These are phyloP conservation scores for Micromussa lordhowensis DNA, from an alignment of 92 coral and sea anemone species.

Conservation along the genomic window DNA sequence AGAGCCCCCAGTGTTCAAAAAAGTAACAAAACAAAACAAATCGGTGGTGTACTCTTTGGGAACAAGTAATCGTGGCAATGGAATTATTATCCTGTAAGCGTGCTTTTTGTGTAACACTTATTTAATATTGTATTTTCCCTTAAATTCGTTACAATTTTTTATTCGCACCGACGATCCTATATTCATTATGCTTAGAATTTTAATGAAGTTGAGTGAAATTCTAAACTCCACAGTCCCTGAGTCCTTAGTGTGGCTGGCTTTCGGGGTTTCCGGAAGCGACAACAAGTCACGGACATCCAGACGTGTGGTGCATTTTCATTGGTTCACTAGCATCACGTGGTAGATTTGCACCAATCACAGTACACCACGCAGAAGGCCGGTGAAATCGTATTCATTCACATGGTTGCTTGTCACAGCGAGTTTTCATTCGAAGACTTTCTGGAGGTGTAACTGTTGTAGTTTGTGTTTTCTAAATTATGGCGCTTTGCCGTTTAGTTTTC, in stretches of 20 bases:
- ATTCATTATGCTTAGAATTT: too few species aligned
- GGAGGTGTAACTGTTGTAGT: conserved; percentile 50
- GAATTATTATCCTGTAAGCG: neutral
- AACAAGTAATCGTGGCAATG: neutral
- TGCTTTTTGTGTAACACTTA: neutral
- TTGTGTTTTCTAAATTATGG: conserved; percentile 73
- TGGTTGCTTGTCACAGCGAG: conserved; percentile 80
- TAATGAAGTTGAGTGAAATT: too few species aligned
- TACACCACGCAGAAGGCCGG: conserved; percentile 99
- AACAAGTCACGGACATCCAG: conserved; percentile 22
- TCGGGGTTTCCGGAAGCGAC: neutral
- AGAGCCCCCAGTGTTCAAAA: neutral
- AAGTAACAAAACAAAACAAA: too few species aligned
- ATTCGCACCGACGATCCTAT: neutral
- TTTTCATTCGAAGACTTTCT: conserved; percentile 40
- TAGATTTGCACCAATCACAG: conserved; percentile 81
- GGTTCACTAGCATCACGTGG: conserved; percentile 71
- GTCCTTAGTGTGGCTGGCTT: neutral
- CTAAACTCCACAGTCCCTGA: neutral
- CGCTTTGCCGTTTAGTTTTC: conserved; percentile 63
- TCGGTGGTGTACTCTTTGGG: neutral
- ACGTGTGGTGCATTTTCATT: conserved; percentile 94
- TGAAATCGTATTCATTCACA: conserved; percentile 87
- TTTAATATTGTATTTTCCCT: neutral
- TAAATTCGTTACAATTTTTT: neutral